phyloP scores from a whole-genome alignment of 1,140 invertebrate species.

The Luehdorfia chinensis region DNA sequence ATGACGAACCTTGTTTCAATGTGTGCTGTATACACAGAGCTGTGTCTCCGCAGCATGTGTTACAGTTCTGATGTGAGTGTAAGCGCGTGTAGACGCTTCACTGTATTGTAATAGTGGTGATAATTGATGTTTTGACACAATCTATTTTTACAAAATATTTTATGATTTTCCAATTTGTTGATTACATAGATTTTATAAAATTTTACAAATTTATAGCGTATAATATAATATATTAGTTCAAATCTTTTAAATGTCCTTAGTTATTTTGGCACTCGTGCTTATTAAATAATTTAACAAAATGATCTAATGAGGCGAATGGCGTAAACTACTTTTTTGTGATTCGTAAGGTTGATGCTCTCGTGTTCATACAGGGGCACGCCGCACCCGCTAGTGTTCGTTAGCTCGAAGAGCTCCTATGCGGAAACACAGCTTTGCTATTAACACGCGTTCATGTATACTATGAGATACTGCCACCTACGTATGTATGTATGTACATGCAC shows the following conservation, averaged over 20 bases:
- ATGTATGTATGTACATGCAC: slow-evolving; percentile 49
- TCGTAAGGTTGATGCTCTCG: slow-evolving; percentile 70
- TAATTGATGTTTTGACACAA: slow-evolving; percentile 60
- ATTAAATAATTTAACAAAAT: slow-evolving; percentile 4
- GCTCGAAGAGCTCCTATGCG: slow-evolving; percentile 63
- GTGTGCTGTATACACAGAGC: slow-evolving; percentile 33
- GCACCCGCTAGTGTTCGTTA: slow-evolving; percentile 52
- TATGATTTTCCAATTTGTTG: too few species aligned
- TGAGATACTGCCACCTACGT: slow-evolving; percentile 69
- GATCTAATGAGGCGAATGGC: slow-evolving; percentile 31
- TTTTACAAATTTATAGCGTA: too few species aligned
- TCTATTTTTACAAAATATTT: slow-evolving; percentile 35
- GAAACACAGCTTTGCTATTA: slow-evolving; percentile 69
- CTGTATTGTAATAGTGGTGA: slow-evolving; percentile 46
- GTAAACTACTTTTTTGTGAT: slow-evolving; percentile 68
- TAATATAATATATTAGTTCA: too few species aligned
- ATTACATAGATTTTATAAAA: too few species aligned
- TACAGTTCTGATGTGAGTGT: slow-evolving; percentile 44
- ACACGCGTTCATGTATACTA: slow-evolving; percentile 68
- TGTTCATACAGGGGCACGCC: slow-evolving; percentile 60
- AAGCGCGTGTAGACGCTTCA: slow-evolving; percentile 60
- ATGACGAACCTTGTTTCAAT: slow-evolving; percentile 64
- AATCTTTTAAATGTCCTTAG: too few species aligned
- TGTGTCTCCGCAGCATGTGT: slow-evolving; percentile 31
- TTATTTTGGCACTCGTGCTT: too few species aligned